These are phyloP conservation scores for Pherbina coryleti DNA, from an alignment of 2,888 invertebrate species.

Conservation along the genomic window DNA sequence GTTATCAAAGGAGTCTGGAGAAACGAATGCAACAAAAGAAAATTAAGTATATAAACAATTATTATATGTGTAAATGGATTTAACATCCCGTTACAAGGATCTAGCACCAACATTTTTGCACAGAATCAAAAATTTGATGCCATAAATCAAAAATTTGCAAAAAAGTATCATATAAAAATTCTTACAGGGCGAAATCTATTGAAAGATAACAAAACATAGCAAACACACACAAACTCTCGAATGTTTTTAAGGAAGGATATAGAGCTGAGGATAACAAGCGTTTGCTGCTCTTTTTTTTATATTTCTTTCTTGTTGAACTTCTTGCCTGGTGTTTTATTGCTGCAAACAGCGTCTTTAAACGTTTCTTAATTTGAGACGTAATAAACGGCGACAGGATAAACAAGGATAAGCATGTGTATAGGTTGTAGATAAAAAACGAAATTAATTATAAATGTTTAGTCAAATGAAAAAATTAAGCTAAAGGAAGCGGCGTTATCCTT, in stretches of 20 bases:
- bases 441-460: constrained; percentile 23
- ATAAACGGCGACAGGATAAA: constrained; percentile 2
- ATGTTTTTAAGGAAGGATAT: background rate
- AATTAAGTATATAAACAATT: background rate
- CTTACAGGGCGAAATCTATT: background rate
- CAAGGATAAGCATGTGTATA: background rate
- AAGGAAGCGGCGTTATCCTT: background rate
- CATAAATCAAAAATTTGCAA: constrained; percentile 16
- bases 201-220: background rate
- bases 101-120: background rate
- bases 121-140: background rate
- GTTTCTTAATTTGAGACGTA: constrained; percentile 19
- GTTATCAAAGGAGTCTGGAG: background rate
- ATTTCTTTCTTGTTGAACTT: background rate
- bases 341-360: background rate
- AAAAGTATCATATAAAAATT: background rate
- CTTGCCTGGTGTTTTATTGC: background rate
- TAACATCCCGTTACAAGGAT: background rate
- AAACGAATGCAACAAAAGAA: background rate
- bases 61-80: constrained; percentile 4
- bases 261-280: background rate
- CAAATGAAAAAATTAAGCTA: constrained; percentile 14
- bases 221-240: background rate
- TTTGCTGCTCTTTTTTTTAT: background rate
- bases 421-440: background rate